Evolutionary conservation across 2,888 invertebrate genomes (phyloP).

Genomic region (Platerodrilus igneus): DNA sequence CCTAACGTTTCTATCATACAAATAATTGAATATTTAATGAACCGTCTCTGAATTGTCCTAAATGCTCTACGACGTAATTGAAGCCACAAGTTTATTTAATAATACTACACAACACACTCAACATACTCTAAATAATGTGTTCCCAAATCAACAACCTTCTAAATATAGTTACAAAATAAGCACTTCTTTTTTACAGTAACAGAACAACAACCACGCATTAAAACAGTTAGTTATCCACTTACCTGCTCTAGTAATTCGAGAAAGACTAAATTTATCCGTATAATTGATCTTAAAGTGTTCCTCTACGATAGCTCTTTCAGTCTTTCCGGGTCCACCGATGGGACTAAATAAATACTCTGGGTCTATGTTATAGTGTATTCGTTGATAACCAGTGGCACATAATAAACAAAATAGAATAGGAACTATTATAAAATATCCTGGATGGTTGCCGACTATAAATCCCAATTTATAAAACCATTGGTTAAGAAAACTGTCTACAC

Average conservation of each 20-base stretch:
- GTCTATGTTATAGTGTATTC: constrained; percentile 83
- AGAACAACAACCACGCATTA: not conserved
- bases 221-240: constrained; percentile 34
- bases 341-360: constrained; percentile 92
- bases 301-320: constrained; percentile 77
- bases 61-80: no score
- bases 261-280: constrained; percentile 77
- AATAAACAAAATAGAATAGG: constrained; percentile 77
- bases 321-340: constrained; percentile 77
- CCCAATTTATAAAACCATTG: constrained; percentile 79
- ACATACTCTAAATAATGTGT: no score
- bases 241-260: constrained; percentile 85
- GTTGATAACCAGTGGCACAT: constrained; percentile 84
- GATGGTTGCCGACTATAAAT: constrained; percentile 70
- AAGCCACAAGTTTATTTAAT: no score
- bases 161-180: no score
- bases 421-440: constrained; percentile 83
- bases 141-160: no score
- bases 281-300: constrained; percentile 84
- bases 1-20: no score
- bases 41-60: no score
- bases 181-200: no score
- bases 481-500: constrained; percentile 76
- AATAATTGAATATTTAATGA: no score
- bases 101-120: no score